These are phyloP conservation scores for Cryptocephalus primarius DNA, from an alignment of 2,888 invertebrate species.

Conservation along the genomic window DNA sequence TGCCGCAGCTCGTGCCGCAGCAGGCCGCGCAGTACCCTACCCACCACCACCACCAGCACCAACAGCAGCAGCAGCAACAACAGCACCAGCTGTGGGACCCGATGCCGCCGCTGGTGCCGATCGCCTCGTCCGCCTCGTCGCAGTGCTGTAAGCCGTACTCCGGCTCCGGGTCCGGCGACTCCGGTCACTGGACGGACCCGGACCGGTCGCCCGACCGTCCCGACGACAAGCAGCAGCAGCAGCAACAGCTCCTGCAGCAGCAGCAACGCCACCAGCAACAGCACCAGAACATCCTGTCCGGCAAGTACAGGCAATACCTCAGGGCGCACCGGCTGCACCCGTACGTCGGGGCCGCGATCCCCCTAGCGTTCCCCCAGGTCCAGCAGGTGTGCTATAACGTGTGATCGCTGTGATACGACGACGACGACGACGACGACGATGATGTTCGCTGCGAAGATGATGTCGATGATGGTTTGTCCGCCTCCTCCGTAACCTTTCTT, in stretches of 20 bases:
- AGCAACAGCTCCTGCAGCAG: not conserved
- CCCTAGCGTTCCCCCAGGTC: constrained; percentile 43
- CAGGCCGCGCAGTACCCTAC: constrained; percentile 30
- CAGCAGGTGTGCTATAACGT: constrained; percentile 51
- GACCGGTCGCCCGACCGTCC: constrained; percentile 34
- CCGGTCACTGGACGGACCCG: constrained; percentile 34
- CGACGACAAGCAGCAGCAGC: constrained; percentile 25
- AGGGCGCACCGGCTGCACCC: constrained; percentile 48
- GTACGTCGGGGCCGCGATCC: constrained; percentile 40
- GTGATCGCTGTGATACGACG: constrained; percentile 40
- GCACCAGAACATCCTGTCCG: constrained; percentile 33
- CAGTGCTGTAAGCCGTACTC: constrained; percentile 31
- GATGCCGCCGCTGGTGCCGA: constrained; percentile 33
- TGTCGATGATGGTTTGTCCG: constrained; percentile 12
- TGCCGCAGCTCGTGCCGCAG: constrained; percentile 32
- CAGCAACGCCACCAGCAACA: constrained; percentile 14
- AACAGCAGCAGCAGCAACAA: constrained; percentile 14
- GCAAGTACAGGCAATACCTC: constrained; percentile 48
- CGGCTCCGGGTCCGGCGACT: constrained; percentile 28
- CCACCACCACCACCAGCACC: constrained; percentile 16
- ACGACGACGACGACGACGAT: constrained; percentile 6
- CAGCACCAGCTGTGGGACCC: constrained; percentile 30
- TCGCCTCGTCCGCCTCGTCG: constrained; percentile 35
- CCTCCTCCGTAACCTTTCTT: constrained; percentile 31
- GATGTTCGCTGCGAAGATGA: constrained; percentile 7